phyloP scores from a whole-genome alignment of 2,113 vertebrate species.

The Taxidea taxus region DNA sequence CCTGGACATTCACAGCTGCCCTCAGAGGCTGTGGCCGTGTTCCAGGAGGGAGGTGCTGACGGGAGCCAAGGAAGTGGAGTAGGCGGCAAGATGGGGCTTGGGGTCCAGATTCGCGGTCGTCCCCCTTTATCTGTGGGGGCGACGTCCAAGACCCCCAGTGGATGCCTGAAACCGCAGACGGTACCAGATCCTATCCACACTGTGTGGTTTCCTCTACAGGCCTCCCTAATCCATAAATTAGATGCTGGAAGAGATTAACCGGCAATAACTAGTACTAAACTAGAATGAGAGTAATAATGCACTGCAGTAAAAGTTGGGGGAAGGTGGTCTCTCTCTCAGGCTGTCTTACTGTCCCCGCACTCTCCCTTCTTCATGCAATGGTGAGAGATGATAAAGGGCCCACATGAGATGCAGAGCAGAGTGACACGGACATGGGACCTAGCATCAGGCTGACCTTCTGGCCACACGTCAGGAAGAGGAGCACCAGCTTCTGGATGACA shows the following conservation, averaged over 20 bases:
- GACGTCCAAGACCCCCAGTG: background rate
- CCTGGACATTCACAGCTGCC: background rate
- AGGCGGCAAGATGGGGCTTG: rapidly evolving
- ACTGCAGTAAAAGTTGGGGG: no score
- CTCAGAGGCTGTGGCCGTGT: rapidly evolving
- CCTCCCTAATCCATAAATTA: no score
- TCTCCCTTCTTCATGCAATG: background rate
- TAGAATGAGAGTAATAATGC: background rate
- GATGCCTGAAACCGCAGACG: background rate
- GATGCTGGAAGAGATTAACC: background rate
- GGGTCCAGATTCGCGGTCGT: background rate
- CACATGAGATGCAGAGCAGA: background rate
- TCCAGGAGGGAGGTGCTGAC: rapidly evolving
- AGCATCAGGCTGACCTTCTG: background rate
- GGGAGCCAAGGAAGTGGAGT: background rate
- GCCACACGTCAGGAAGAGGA: background rate
- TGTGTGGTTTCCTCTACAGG: rapidly evolving
- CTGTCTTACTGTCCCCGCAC: background rate
- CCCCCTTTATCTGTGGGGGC: no score
- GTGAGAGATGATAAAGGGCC: background rate
- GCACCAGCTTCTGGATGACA: background rate
- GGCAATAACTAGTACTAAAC: background rate
- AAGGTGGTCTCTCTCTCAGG: background rate
- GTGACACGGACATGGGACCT: background rate
- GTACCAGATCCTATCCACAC: background rate